Evolutionary conservation across 2,888 invertebrate species (phyloP).

Genomic region (Lasioglossum morio): DNA sequence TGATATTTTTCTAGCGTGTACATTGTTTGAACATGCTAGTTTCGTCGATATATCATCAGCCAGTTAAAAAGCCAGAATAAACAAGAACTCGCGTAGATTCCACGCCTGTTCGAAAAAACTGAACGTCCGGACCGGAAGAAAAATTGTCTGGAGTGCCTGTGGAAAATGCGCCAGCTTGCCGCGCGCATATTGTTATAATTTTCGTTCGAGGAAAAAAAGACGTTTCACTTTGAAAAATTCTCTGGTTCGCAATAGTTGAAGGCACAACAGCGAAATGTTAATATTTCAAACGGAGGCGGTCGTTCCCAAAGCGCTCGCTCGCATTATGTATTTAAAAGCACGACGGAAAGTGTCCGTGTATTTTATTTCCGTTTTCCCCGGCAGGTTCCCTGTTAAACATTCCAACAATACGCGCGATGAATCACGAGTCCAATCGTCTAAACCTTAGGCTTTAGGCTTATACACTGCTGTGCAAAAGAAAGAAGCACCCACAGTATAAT

Average conservation of each 20-base stretch:
- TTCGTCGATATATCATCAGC: neutral
- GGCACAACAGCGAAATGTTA: constrained; percentile 3
- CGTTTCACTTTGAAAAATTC: constrained; percentile 5
- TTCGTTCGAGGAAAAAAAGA: neutral
- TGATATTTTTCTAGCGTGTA: neutral
- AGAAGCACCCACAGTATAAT: too few relatives aligned
- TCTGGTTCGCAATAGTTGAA: neutral
- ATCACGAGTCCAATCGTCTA: neutral
- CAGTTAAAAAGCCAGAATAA: neutral
- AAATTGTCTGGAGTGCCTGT: neutral
- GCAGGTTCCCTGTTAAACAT: neutral
- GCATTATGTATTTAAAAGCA: constrained; percentile 9
- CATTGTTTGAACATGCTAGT: neutral
- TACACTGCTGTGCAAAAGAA: too few relatives aligned
- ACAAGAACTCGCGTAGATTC: neutral
- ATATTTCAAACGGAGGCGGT: neutral
- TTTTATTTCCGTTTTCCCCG: neutral
- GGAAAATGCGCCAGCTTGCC: neutral
- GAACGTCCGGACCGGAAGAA: neutral
- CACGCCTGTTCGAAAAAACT: neutral
- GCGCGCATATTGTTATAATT: neutral
- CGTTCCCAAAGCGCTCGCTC: constrained; percentile 6
- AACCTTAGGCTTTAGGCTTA: too few relatives aligned
- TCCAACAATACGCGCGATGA: neutral
- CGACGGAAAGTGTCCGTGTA: neutral